phyloP scores from a whole-genome alignment of 2,888 invertebrate species.

The Sarcophaga variegata region DNA sequence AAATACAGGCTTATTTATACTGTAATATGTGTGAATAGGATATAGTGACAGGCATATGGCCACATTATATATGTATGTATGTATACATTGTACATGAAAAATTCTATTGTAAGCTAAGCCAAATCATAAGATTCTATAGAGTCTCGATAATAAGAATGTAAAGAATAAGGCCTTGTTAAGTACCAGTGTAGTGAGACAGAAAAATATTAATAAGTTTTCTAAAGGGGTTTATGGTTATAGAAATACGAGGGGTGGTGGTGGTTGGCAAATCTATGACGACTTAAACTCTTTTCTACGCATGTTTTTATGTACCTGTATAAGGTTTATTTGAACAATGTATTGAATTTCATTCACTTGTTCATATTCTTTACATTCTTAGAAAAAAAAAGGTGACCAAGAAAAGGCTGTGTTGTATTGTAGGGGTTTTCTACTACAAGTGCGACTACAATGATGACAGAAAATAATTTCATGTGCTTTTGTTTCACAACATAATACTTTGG shows the following conservation, averaged over 20 bases:
- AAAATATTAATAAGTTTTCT: not conserved
- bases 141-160: not conserved
- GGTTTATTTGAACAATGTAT: slow-evolving; percentile 56
- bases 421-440: too few relatives aligned
- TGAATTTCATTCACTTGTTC: slow-evolving; percentile 67
- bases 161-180: slow-evolving; percentile 19
- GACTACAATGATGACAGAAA: too few relatives aligned
- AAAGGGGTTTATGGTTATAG: slow-evolving; percentile 6
- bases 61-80: not conserved
- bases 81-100: slow-evolving; percentile 8
- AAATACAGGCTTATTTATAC: not conserved
- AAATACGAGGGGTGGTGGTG: not conserved
- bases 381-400: too few relatives aligned
- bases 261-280: slow-evolving; percentile 25
- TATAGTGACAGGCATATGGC: not conserved
- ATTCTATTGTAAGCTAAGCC: slow-evolving; percentile 51
- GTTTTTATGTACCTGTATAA: not conserved
- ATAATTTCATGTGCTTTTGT: too few relatives aligned
- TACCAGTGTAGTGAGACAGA: not conserved
- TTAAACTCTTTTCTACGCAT: slow-evolving; percentile 23
- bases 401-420: too few relatives aligned
- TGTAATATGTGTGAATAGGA: not conserved
- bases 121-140: slow-evolving; percentile 50
- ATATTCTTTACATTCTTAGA: slow-evolving; percentile 46
- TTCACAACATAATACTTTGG: too few relatives aligned